Base-by-base conservation (phyloP, 2,797 vertebrate species). In the Channa striata region DNA sequence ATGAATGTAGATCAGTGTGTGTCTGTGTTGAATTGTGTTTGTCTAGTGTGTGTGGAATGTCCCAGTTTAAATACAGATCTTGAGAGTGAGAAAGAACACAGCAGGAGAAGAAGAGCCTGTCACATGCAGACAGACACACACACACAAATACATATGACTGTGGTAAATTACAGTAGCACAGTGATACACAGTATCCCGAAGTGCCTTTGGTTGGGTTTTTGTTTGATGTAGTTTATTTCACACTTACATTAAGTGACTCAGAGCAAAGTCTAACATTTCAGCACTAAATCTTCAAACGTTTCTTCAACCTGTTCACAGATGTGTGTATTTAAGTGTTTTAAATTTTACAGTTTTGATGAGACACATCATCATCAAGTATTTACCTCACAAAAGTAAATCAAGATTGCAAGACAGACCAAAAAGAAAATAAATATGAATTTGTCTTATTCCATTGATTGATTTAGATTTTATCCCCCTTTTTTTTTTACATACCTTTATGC, bases 41-140 rank as follows among this genome's bases (percentile, higher is more conserved):
- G 78, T 52, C 23, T 53, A 11, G 40, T 0, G 25, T 72, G 69
- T 69, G 58, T 77, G 37, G 78, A 69, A 83, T 88, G 90, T 82
- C 86, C 87, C 89, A 91, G 82, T 92, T 92, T 83, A 80, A 82
- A 59, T 66, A 73, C 59, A 77, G 72, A 78, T 68, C 75, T 77
- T 56, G 64, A 62, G 76, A 67, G 39, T 65, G 65, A 21, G 23
- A 36, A 14, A 65, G 10, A 0, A 0, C 20, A 20, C 19, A 12
- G 42, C 14, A 57, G 50, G 42, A 21, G 17, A 66, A 23, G 10
- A 44, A 56, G 50, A 51, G 6, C 40, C 44, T 68, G 34, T 4
- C 25, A 30, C 25, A 0, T 30, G 25, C 25, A 30, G 4, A 30
- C 25, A 30, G 4, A 30, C 25, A 30, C 25, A 30, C 25, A 30